A percentile compares a stretch with the other conserved stretches of the same genome.
phyloP scores from a whole-genome alignment of 2,797 vertebrate species.

The Oreonectes daqikongensis region DNA sequence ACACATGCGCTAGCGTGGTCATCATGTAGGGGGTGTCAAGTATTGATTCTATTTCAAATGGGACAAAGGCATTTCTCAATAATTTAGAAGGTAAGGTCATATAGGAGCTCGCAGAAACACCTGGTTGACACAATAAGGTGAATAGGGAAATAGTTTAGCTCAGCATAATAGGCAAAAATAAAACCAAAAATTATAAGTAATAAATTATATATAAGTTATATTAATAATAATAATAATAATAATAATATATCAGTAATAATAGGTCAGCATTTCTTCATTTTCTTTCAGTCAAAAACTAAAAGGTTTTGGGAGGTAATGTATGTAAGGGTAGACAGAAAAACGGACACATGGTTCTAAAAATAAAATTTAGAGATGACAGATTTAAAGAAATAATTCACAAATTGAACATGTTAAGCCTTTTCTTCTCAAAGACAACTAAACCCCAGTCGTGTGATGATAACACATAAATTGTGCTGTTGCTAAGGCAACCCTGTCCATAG shows the following conservation, averaged over 20 bases:
- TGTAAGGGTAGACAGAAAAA: no score
- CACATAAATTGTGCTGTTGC: constrained; percentile 54
- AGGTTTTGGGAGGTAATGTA: neutral
- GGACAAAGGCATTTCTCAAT: constrained; percentile 32
- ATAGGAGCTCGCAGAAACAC: neutral
- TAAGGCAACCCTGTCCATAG: constrained; percentile 49
- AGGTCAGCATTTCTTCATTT: no score
- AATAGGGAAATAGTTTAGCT: neutral
- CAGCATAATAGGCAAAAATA: neutral
- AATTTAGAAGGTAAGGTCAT: neutral
- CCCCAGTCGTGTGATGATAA: constrained; percentile 37
- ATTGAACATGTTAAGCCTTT: neutral
- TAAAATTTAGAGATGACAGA: neutral
- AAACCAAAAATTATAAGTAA: no score
- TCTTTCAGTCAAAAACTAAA: neutral
- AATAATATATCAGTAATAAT: no score
- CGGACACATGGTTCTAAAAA: no score
- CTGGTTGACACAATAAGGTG: neutral
- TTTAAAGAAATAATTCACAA: neutral
- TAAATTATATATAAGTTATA: no score
- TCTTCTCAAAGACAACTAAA: constrained; percentile 25
- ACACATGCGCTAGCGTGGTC: constrained; percentile 17
- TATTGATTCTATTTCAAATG: constrained; percentile 9
- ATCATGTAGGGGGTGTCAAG: constrained; percentile 49
- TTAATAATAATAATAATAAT: no score